A percentile compares a stretch with the other conserved stretches of the same genome.
These are phyloP conservation scores for Formica aserva DNA, from an alignment of 2,888 invertebrate species.

Conservation along the genomic window DNA sequence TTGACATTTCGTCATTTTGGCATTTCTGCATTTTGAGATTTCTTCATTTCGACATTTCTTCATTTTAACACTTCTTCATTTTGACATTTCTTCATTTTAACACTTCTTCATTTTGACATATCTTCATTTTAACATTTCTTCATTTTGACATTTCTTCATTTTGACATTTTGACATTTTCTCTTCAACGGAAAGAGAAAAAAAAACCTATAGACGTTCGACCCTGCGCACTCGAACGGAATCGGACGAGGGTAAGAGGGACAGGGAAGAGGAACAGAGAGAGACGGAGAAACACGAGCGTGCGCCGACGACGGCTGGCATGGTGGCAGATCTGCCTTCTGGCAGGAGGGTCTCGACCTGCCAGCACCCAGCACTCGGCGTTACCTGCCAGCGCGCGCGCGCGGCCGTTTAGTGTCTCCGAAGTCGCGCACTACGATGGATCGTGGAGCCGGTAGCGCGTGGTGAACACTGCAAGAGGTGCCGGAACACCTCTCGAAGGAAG, in stretches of 20 bases:
- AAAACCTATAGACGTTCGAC: background rate
- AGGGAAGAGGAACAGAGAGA: background rate
- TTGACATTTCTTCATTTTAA: too few species aligned
- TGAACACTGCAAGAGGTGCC: conserved; percentile 7
- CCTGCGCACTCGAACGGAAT: background rate
- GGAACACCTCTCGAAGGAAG: conserved; percentile 49
- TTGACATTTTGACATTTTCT: too few species aligned
- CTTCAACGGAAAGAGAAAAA: too few species aligned
- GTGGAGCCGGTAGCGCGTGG: conserved; percentile 38
- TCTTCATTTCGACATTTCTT: background rate
- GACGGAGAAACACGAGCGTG: conserved; percentile 6
- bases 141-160: too few species aligned
- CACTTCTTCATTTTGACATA: too few species aligned
- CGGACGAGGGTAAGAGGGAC: background rate
- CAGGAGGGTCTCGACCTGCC: conserved; percentile 71
- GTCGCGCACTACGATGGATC: conserved; percentile 80
- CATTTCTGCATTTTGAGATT: too few species aligned
- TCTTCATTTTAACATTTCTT: too few species aligned
- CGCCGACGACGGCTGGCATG: conserved; percentile 68
- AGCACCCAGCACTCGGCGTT: conserved; percentile 64
- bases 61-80: too few species aligned
- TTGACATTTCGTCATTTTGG: too few species aligned
- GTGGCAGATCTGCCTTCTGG: conserved; percentile 76
- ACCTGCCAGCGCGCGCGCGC: conserved; percentile 68
- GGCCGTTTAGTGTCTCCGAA: conserved; percentile 75